Evolutionary conservation across 2,888 invertebrate species (phyloP).

Genomic region (Poecilus cupreus): DNA sequence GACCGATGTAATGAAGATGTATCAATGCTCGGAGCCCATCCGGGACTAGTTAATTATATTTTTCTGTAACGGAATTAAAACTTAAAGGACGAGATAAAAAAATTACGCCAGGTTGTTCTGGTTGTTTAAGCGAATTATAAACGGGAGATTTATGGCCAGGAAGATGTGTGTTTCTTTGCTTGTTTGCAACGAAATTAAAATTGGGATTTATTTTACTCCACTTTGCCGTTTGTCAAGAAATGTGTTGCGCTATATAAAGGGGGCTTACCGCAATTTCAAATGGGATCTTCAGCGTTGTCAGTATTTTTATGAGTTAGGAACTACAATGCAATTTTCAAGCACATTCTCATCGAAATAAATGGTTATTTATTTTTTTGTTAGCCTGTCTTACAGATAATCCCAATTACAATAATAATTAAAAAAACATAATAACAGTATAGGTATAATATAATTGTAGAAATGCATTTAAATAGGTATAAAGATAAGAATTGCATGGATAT

Average conservation of each 20-base stretch:
- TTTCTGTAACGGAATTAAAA: conserved; percentile 51
- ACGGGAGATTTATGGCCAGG: conserved; percentile 2
- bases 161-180: conserved; percentile 39
- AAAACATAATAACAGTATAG: too few species aligned
- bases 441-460: too few species aligned
- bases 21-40: conserved; percentile 36
- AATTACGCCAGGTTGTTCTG: conserved; percentile 30
- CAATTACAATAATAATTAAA: too few species aligned
- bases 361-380: too few species aligned
- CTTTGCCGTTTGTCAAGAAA: conserved; percentile 8
- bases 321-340: too few species aligned
- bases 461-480: too few species aligned
- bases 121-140: conserved; percentile 42
- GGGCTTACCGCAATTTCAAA: conserved; percentile 12
- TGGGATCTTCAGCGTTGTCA: neutral
- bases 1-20: conserved; percentile 48
- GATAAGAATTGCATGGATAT: too few species aligned
- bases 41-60: conserved; percentile 50
- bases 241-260: neutral
- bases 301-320: too few species aligned
- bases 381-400: too few species aligned
- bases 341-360: too few species aligned
- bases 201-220: conserved; percentile 27
- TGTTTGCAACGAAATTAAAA: conserved; percentile 41
- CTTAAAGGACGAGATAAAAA: conserved; percentile 50